Evolutionary conservation across 2,888 invertebrate species (phyloP), one percentile per base, ranked within the genome.

Genomic region (Drosophila aldrichi): DNA sequence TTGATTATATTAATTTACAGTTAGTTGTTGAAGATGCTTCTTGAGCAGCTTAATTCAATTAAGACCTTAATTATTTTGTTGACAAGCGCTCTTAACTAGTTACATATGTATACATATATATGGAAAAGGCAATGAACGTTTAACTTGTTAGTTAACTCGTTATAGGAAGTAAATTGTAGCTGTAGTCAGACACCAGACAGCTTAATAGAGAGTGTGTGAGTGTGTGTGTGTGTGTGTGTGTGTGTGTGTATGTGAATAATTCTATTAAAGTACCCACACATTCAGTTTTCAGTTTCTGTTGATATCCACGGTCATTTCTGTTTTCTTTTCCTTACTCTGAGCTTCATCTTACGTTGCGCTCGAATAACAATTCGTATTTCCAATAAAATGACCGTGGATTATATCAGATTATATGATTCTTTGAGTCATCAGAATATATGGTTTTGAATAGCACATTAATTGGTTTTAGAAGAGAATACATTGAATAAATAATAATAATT

Each of bases 11-110:
- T 49, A 14, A 7, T 49, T 10, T 14, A 34, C 34, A 3, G 32
- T 49, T 49, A 34, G 3, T 14, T 14, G 18, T 14, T 32, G 12
- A 49, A 32, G 48, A 49, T 49, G 12, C 10, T n/a, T 29, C n/a
- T 29, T 7, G n/a, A 2, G 48, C 48, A 0, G 6, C 18, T 8
- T 49, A 71, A 88, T 88, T 79, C 44, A 88, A 79, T 82, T 82
- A 79, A 59, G 51, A 41, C 41, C 61, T 85, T 60, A 71, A 85
- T 77, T 88, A 48, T 60, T 85, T 72, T 85, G 70, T 82, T 82
- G 71, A 70, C 86, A 73, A 54, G 54, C 58, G 18, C 44, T 32
- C 7, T 25, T 32, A 43, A 29, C 22, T 43, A 29, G 25, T 43
- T 57, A 12, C 34, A 20, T n/a, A n/a, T n/a, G n/a, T n/a, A n/a